Base-by-base conservation (phyloP, 2,888 invertebrate genomes). In the Isotomurus palustris region DNA sequence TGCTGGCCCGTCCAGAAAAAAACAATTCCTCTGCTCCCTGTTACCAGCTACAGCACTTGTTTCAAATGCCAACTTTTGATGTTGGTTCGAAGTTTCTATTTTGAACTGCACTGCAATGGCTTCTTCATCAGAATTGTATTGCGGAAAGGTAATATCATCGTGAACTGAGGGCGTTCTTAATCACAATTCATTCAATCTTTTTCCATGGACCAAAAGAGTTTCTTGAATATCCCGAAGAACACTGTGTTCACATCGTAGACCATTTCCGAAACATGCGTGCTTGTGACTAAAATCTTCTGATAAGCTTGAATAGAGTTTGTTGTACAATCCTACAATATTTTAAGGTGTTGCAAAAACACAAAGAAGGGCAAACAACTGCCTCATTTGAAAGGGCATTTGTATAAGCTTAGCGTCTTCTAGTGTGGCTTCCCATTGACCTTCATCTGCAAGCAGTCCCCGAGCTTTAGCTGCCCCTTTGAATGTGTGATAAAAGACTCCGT, bases 1-100 rank as follows among this genome's bases (percentile, higher is more conserved):
- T 4, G 75, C 76, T 2, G 76, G 74, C 14, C 74, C 76, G 67
- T 77, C 76, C 6, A 76, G 51, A 60, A 75, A 74, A 41, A 73
- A 63, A 29, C 58, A 56, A 47, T 44, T 44, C 4, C 2, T 12
- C 2, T 44, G 19, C 5, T 10, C 6, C 2, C 22, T 24, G 19
- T 38, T 28, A 41, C 48, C 19, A 8, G 36, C 44, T 1, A 43
- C 22, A 14, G 55, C 47, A 21, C 2, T 53, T 10, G 12, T 28
- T 43, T 48, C 36, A 43, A 27, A 60, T 25, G 56, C 56, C 2
- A 12, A 8, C 12, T 44, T 27, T 49, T 56, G 58, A 14, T 50
- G 44, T 2, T 17, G 44, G 45, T 58, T 62, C 5, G 55, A 24
- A 14, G 12, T 24, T 17, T 36, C 38, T 17, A n/a, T n/a, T n/a